Base-by-base conservation (phyloP, 2,797 vertebrate genomes). In the Myotis daubentonii region DNA sequence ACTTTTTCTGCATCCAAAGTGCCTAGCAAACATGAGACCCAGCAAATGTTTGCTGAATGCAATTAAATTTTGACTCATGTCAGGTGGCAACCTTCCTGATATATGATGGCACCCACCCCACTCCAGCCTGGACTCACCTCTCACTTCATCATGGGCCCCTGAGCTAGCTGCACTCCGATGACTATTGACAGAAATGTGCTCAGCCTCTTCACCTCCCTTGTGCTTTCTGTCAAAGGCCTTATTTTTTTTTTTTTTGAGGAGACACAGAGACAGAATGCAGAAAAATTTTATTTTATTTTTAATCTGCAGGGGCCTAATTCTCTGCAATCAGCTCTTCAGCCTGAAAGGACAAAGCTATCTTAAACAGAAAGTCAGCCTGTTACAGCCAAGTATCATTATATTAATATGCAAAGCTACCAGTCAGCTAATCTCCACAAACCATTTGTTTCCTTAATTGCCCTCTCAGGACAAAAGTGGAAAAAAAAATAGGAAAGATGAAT, bases 391-490 rank as follows among this genome's bases (percentile, higher is more conserved):
- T 99, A 98, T 98, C 98, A 98, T 98, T 98, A 98, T 98, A 99
- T 99, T 99, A 99, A 99, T 98, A 99, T 99, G 98, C 99, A 99
- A 99, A 99, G 98, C 98, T 98, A 98, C 98, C 98, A 99, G 98
- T 98, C 98, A 98, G 98, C 98, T 99, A 99, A 99, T 99, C 98
- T 99, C 98, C 98, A 98, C 98, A 99, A 99, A 99, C 98, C 98
- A 98, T 99, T 99, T 99, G 98, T 99, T 99, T 99, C 98, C 98
- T 99, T 99, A 99, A 99, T 99, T 99, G 98, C 98, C 99, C 99
- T 99, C 99, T 99, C 98, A 99, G 99, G 99, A 99, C 98, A 99
- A 99, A 99, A 99, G 98, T 99, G 98, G 98, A 98, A 98, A 98
- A 98, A 38, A 98, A 97, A 94, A 98, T 60, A 96, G 94, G 97